phyloP scores from a whole-genome alignment of 1,140 invertebrate genomes.

The Formica selysi region DNA sequence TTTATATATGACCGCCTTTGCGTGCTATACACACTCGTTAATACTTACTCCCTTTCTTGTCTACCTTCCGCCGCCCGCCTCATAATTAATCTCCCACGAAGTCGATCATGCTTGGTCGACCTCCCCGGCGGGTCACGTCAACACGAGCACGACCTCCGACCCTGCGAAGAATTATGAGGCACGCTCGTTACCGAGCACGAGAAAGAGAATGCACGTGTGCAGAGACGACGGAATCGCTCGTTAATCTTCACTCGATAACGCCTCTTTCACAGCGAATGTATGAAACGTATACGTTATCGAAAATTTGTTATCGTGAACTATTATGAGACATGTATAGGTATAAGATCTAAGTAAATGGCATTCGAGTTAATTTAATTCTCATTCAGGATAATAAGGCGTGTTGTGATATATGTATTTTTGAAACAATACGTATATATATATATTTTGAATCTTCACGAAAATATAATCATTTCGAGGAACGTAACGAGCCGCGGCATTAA shows the following conservation, averaged over 20 bases:
- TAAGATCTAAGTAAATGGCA: background rate
- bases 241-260: slow-evolving; percentile 61
- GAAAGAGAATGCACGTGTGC: slow-evolving; percentile 47
- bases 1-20: background rate
- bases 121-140: slow-evolving; percentile 65
- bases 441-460: background rate
- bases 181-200: slow-evolving; percentile 52
- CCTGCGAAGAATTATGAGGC: slow-evolving; percentile 59
- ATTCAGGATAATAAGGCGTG: slow-evolving; percentile 2
- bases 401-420: background rate
- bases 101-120: slow-evolving; percentile 61
- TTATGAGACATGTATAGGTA: background rate
- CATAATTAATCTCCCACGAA: slow-evolving; percentile 62
- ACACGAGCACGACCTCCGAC: slow-evolving; percentile 64
- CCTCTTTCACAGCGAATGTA: slow-evolving; percentile 34
- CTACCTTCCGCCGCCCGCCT: slow-evolving; percentile 37
- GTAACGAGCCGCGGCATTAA: background rate
- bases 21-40: slow-evolving; percentile 8
- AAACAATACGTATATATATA: background rate
- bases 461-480: too few species aligned
- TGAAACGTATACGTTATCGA: slow-evolving; percentile 40
- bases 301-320: slow-evolving; percentile 12
- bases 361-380: slow-evolving; percentile 27
- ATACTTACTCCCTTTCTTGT: slow-evolving; percentile 46
- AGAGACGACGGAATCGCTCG: slow-evolving; percentile 46